Evolutionary conservation across 1,140 invertebrate species (phyloP), one percentile per base, ranked within the genome.

Genomic region (Ephestia elutella): DNA sequence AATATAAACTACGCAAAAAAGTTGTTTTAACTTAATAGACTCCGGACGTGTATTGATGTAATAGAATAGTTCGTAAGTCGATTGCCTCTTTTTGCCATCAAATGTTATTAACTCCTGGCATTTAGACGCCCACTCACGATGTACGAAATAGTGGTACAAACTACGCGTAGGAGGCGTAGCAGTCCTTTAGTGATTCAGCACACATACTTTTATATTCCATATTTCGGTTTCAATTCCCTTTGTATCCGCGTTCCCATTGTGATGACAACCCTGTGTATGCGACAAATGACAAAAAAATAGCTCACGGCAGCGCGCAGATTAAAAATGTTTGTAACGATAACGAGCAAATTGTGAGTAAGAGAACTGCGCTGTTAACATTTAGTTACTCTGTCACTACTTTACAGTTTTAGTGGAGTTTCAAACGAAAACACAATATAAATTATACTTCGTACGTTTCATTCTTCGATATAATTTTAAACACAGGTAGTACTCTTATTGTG

Each of bases 291-390:
- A 55, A 62, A 62, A 35, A 58, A 48, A 54, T 49, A 54, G 13
- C 49, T 49, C 38, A 2, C 30, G 30, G 11, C 30, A 59, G 25
- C 53, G 53, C 28, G 48, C 48, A 30, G 55, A 59, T 59, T 56
- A 56, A 63, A 63, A 63, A 56, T 57, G 54, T 62, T 48, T 56
- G 60, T 19, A 8, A n/a, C 51, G 51, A 55, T 60, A 60, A 60
- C 58, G 51, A 60, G 58, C 35, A 38, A 54, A 49, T 60, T 55
- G 58, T 49, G 19, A 30, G 19, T 44, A 55, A 49, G n/a, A 15
- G 38, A 11, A 44, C 51, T 18, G 35, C 25, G 53, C 30, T 30
- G 35, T n/a, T 59, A 48, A 59, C 32, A 44, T 44, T 44, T 44
- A 44, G 38, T 44, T 44, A 44, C 38, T 44, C 38, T 44, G 13